Conservation (phyloP, 2,113 vertebrate genomes). For the Aix galericulata region DNA sequence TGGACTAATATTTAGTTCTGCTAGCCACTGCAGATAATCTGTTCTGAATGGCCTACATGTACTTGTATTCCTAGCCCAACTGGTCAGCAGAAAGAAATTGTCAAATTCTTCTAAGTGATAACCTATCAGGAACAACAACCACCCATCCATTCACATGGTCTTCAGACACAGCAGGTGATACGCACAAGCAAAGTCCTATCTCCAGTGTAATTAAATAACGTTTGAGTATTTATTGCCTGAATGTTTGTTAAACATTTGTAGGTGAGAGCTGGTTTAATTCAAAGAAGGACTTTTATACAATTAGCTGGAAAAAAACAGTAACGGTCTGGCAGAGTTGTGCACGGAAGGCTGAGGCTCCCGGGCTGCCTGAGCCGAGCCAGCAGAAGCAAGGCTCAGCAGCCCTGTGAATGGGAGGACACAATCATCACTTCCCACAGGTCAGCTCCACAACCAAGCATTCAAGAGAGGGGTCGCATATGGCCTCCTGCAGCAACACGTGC, state of each 20-base stretch:
- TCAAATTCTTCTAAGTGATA: not conserved
- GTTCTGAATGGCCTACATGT: not conserved
- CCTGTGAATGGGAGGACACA: not conserved
- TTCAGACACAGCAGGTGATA: not conserved
- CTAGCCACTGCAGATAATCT: not conserved
- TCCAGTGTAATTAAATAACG: constrained; percentile 1
- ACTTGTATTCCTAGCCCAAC: not conserved
- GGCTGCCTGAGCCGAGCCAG: not conserved
- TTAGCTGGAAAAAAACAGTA: not conserved
- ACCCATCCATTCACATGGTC: not conserved
- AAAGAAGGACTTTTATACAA: constrained; percentile 12
- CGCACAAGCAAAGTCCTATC: not conserved
- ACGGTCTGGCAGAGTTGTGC: not conserved
- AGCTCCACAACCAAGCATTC: not conserved
- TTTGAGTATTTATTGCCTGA: constrained; percentile 7
- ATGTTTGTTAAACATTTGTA: constrained; percentile 2
- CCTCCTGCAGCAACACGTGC: no score
- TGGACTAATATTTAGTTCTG: not conserved
- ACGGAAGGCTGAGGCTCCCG: not conserved
- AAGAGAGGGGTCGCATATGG: no score
- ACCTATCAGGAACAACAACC: not conserved
- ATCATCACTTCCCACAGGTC: accelerated
- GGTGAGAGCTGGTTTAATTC: constrained; percentile 5
- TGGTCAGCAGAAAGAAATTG: not conserved
- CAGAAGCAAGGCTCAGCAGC: not conserved